Percentiles rank a stretch among this genome's conserved stretches.
Conservation (phyloP, 2,797 vertebrate genomes). For the Hozukius guyotensis region DNA sequence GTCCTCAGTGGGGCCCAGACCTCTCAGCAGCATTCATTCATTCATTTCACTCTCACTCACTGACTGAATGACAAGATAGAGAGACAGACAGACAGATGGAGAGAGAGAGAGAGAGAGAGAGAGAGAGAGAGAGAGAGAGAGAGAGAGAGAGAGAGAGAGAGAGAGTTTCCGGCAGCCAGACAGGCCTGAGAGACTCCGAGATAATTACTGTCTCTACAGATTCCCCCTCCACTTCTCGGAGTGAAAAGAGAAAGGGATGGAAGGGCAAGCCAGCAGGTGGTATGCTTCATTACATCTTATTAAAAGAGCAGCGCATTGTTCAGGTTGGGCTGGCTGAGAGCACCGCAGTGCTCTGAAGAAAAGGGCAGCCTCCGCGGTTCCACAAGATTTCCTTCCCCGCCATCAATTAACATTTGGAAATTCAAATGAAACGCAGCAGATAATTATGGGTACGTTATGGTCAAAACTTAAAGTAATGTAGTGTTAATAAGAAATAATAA, state of each 20-base stretch:
- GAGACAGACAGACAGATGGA: neutral
- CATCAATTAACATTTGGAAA: neutral
- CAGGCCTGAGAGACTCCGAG: conserved; percentile 23
- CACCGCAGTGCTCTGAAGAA: neutral
- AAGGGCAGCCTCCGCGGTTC: neutral
- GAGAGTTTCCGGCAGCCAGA: conserved; percentile 1
- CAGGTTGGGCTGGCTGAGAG: conserved; percentile 6
- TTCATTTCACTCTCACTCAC: neutral
- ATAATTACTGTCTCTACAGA: conserved; percentile 57
- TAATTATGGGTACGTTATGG: neutral
- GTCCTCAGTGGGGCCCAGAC: conserved; percentile 3
- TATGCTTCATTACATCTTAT: conserved; percentile 52
- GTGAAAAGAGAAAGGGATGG: neutral
- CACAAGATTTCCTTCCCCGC: neutral
- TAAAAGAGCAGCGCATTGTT: conserved; percentile 54
- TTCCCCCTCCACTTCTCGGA: conserved; percentile 16
- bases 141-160: neutral
- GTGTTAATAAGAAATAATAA: neutral
- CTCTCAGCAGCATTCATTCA: conserved; percentile 22
- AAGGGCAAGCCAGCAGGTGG: conserved; percentile 34
- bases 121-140: neutral
- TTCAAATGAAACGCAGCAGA: neutral
- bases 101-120: neutral
- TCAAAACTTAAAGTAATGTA: neutral
- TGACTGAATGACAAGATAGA: conserved; percentile 18